A percentile compares a stretch with the other conserved stretches of the same genome.
Conservation (phyloP, 2,113 vertebrate species). For the Paratilapia polleni region DNA sequence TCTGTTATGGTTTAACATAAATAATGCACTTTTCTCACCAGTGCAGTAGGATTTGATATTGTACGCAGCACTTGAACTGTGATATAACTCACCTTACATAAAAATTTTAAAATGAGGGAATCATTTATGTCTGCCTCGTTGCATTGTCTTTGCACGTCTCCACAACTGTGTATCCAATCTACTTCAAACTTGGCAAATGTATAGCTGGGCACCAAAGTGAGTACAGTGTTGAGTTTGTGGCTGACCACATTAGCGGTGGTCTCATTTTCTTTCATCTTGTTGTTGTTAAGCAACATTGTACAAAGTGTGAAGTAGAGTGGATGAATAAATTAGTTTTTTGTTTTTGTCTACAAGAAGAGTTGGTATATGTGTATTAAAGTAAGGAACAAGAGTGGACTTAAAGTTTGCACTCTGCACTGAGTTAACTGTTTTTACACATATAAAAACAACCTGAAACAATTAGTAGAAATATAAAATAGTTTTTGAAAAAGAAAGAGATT, state of each 20-base stretch:
- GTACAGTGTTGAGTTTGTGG: not conserved
- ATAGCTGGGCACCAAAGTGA: not conserved
- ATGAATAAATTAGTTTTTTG: not conserved
- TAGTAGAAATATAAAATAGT: not conserved
- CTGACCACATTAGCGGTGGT: not conserved
- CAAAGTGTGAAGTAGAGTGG: not conserved
- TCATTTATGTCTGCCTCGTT: fast-evolving
- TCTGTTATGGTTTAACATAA: not conserved
- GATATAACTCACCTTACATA: fast-evolving
- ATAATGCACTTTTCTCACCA: not conserved
- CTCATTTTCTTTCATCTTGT: not conserved
- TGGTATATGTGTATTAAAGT: not conserved
- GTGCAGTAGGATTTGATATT: not conserved
- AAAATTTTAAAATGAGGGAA: not conserved
- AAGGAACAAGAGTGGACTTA: fast-evolving
- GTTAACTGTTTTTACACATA: not conserved
- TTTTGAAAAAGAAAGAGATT: not conserved
- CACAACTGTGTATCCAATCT: no score
- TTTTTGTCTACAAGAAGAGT: not conserved
- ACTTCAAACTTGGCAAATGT: no score
- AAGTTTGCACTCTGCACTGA: not conserved
- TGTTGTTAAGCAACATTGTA: no score
- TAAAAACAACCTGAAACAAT: not conserved
- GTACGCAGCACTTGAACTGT: not conserved
- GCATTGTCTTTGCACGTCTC: no score